A percentile compares a stretch with the other conserved stretches of the same genome.
phyloP scores from a whole-genome alignment of 1,140 invertebrate genomes.

The Hyles euphorbiae region DNA sequence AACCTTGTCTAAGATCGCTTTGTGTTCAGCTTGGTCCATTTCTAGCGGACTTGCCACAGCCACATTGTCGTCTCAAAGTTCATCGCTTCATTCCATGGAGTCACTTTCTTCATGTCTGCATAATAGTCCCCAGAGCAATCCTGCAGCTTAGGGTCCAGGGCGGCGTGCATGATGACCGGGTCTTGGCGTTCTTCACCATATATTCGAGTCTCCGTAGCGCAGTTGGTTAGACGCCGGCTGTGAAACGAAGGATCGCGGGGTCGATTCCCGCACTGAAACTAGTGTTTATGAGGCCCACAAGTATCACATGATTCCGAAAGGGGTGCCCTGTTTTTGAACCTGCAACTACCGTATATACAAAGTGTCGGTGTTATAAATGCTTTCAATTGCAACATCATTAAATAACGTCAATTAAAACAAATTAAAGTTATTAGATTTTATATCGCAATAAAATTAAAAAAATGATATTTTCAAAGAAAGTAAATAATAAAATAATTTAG shows the following conservation, averaged over 20 bases:
- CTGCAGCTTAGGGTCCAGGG: constrained; percentile 81
- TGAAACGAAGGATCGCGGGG: too few relatives aligned
- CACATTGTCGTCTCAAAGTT: constrained; percentile 79
- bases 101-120: constrained; percentile 77
- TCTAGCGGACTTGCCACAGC: constrained; percentile 88
- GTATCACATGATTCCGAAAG: too few relatives aligned
- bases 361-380: too few relatives aligned
- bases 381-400: too few relatives aligned
- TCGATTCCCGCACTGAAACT: too few relatives aligned
- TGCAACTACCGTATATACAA: not conserved
- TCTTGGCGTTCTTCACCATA: constrained; percentile 81
- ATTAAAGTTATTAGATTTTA: too few relatives aligned
- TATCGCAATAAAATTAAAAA: too few relatives aligned
- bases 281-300: not conserved
- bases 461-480: too few relatives aligned
- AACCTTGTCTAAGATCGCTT: constrained; percentile 18
- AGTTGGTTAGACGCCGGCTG: too few relatives aligned
- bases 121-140: constrained; percentile 85
- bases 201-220: not conserved
- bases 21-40: constrained; percentile 81
- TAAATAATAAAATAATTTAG: too few relatives aligned
- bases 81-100: constrained; percentile 75
- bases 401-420: too few relatives aligned
- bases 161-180: constrained; percentile 83
- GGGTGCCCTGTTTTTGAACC: not conserved